These are phyloP conservation scores for Rana temporaria DNA, from an alignment of 2,113 vertebrate species.

Conservation along the genomic window DNA sequence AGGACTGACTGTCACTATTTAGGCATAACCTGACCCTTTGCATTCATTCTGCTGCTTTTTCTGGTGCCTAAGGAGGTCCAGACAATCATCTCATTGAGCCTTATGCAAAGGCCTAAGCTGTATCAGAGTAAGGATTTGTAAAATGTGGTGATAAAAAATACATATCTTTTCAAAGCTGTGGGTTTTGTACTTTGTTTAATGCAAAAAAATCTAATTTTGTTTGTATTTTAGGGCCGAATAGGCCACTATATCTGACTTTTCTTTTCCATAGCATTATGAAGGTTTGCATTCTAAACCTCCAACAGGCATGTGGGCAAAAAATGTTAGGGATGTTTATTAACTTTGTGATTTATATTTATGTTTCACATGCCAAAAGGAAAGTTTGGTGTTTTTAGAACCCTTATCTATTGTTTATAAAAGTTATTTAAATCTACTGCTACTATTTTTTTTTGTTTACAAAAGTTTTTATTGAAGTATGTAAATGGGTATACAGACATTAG, in stretches of 20 bases:
- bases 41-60: constrained; percentile 47
- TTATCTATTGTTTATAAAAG: too few species aligned
- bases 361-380: too few species aligned
- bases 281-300: too few species aligned
- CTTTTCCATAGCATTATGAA: not conserved
- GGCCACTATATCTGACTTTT: not conserved
- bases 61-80: constrained; percentile 24
- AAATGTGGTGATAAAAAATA: too few species aligned
- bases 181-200: constrained; percentile 13
- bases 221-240: not conserved
- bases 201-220: not conserved
- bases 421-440: too few species aligned
- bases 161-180: constrained; percentile 11
- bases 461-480: too few species aligned
- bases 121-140: constrained; percentile 18
- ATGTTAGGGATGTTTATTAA: not conserved
- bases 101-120: constrained; percentile 34
- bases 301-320: too few species aligned
- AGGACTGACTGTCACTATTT: not conserved
- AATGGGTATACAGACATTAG: too few species aligned
- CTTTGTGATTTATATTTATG: too few species aligned
- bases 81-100: constrained; percentile 9
- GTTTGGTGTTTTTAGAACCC: too few species aligned
- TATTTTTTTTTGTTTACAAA: too few species aligned
- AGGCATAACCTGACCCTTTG: constrained; percentile 18